phyloP scores from a whole-genome alignment of 92 coral and sea anemone genomes.

The Palythoa grandiflora region DNA sequence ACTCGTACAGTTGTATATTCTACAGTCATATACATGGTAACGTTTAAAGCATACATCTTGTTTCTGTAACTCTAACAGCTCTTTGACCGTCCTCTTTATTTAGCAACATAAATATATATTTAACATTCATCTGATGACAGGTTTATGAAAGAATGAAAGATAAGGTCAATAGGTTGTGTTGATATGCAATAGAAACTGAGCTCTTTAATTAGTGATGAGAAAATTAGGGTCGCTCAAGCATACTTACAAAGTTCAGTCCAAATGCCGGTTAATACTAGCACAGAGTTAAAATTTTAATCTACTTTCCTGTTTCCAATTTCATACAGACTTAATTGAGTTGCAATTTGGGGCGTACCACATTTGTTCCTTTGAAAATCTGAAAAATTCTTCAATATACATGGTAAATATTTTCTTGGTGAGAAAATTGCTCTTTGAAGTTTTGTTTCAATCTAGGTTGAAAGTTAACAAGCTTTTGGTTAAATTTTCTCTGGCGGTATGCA shows the following conservation, averaged over 20 bases:
- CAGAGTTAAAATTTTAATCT: too few species aligned
- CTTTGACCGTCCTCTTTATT: not conserved
- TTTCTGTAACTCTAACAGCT: not conserved
- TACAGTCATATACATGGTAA: not conserved
- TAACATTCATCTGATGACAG: not conserved
- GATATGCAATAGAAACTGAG: not conserved
- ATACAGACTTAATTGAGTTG: too few species aligned
- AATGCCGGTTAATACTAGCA: too few species aligned
- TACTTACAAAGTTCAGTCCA: not conserved
- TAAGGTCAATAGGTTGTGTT: slow-evolving; percentile 17
- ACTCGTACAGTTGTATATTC: not conserved
- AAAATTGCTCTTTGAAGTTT: too few species aligned
- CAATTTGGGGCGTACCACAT: too few species aligned
- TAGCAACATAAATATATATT: not conserved
- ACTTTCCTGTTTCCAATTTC: too few species aligned
- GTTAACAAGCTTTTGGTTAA: too few species aligned
- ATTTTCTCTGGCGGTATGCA: too few species aligned
- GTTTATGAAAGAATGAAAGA: not conserved
- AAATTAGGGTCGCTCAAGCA: not conserved
- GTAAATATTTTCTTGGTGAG: too few species aligned
- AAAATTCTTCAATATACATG: too few species aligned
- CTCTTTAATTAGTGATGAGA: not conserved
- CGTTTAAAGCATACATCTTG: not conserved
- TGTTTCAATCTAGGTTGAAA: too few species aligned
- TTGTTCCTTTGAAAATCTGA: too few species aligned